A percentile compares a stretch with the other conserved stretches of the same genome.
Conservation (phyloP, 2,888 invertebrate species). For the Cryptus viduatorius region DNA sequence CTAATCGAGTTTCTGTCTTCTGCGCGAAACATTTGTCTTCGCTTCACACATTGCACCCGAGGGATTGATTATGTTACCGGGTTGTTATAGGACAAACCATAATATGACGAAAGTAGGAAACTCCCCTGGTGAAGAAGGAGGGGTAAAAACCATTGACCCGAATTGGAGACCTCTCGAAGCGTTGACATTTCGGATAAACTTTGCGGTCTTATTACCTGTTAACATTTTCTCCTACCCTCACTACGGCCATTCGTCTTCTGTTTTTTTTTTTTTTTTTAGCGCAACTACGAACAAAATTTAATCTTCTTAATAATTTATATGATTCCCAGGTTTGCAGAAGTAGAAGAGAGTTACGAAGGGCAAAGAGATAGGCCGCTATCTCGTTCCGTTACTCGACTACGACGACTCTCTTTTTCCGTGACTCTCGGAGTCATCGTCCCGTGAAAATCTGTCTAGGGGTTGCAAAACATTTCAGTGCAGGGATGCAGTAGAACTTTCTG, state of each 20-base stretch:
- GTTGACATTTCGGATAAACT: slow-evolving; percentile 82
- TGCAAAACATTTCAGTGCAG: slow-evolving; percentile 62
- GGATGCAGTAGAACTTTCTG: slow-evolving; percentile 68
- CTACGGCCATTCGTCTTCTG: background rate
- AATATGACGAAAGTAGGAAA: slow-evolving; percentile 12
- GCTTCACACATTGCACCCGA: slow-evolving; percentile 21
- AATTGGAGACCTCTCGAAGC: slow-evolving; percentile 31
- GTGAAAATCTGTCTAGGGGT: slow-evolving; percentile 68
- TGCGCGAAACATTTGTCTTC: slow-evolving; percentile 39
- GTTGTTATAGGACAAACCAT: slow-evolving; percentile 33
- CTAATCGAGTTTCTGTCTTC: slow-evolving; percentile 38
- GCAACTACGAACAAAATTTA: slow-evolving; percentile 3
- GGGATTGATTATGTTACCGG: slow-evolving; percentile 48
- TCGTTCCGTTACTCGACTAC: slow-evolving; percentile 21
- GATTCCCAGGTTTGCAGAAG: slow-evolving; percentile 20
- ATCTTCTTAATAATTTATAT: slow-evolving; percentile 38
- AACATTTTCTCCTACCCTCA: slow-evolving; percentile 72
- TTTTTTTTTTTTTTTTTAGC: background rate
- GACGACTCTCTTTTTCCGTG: slow-evolving; percentile 42
- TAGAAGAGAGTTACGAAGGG: background rate
- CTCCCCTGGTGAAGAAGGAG: slow-evolving; percentile 24
- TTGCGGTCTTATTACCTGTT: slow-evolving; percentile 68
- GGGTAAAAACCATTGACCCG: slow-evolving; percentile 39
- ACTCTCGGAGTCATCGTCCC: slow-evolving; percentile 66
- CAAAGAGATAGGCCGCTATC: slow-evolving; percentile 30